Evolutionary conservation across 2,797 vertebrate genomes (phyloP).

Genomic region (Halcyon smyrnensis): DNA sequence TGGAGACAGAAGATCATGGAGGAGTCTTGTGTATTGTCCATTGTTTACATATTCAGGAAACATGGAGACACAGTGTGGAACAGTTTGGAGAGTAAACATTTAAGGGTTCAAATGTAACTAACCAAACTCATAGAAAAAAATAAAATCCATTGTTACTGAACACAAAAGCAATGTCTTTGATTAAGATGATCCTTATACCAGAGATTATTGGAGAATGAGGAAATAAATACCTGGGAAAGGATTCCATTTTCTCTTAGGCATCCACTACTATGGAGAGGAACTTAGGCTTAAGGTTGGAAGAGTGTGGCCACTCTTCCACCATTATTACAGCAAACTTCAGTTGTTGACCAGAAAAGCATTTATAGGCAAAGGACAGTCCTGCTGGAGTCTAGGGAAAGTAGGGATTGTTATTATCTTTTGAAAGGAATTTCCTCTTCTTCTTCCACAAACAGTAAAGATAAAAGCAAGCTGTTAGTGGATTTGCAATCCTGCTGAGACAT

Average conservation of each 20-base stretch:
- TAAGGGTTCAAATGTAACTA: not conserved
- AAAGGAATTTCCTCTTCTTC: not conserved
- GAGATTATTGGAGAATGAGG: not conserved
- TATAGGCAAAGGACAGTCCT: not conserved
- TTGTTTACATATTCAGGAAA: not conserved
- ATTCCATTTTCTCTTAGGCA: not conserved
- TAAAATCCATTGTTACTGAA: not conserved
- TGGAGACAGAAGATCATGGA: not conserved
- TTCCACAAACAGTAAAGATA: not conserved
- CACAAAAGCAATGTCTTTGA: not conserved
- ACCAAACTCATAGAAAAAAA: not conserved
- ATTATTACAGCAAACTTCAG: not conserved
- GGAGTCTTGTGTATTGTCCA: not conserved
- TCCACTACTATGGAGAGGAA: not conserved
- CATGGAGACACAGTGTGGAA: not conserved
- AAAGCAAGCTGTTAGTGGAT: not conserved
- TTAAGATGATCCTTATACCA: not conserved
- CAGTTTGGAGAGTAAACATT: not conserved
- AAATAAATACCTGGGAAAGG: not conserved
- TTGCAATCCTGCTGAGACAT: not conserved
- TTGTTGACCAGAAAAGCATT: not conserved
- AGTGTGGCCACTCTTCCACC: not conserved
- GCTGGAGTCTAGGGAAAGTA: not conserved
- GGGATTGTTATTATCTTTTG: not conserved
- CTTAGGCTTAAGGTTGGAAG: not conserved